Evolutionary conservation across 1,140 invertebrate species (phyloP).

Genomic region (Pseudomyrmex sp.): DNA sequence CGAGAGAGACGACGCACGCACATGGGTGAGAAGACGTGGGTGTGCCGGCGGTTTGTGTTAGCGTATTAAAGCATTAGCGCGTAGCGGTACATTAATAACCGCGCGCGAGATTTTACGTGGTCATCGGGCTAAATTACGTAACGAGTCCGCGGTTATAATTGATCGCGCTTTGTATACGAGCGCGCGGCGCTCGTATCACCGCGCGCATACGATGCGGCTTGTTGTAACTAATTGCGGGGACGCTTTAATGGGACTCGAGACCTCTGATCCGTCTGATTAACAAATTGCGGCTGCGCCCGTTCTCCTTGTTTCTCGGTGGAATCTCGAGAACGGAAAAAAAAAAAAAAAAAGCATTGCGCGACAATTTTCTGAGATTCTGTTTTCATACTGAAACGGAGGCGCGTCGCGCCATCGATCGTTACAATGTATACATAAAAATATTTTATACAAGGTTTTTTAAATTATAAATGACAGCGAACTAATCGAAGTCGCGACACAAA

Average conservation of each 20-base stretch:
- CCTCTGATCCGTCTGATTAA: constrained; percentile 10
- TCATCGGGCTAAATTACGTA: constrained; percentile 25
- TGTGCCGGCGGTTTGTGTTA: constrained; percentile 1
- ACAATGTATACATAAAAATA: too few species aligned
- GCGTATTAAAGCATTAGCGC: background rate
- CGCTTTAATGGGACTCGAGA: background rate
- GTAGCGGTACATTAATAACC: background rate
- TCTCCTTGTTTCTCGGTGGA: background rate
- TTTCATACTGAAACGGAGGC: too few species aligned
- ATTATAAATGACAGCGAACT: too few species aligned
- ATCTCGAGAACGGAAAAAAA: background rate
- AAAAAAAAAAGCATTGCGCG: constrained; percentile 6
- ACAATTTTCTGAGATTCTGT: background rate
- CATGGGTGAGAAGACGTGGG: background rate
- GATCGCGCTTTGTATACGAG: constrained; percentile 13
- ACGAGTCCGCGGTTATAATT: constrained; percentile 7
- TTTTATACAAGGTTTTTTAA: too few species aligned
- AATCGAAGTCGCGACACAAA: too few species aligned
- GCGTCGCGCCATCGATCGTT: too few species aligned
- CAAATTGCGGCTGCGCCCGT: constrained; percentile 16
- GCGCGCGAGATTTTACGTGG: background rate
- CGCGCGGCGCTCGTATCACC: background rate
- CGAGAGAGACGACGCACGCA: background rate
- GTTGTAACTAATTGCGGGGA: background rate
- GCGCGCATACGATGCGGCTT: background rate